Evolutionary conservation across 2,797 vertebrate species (phyloP).

Genomic region (Brotula barbata): DNA sequence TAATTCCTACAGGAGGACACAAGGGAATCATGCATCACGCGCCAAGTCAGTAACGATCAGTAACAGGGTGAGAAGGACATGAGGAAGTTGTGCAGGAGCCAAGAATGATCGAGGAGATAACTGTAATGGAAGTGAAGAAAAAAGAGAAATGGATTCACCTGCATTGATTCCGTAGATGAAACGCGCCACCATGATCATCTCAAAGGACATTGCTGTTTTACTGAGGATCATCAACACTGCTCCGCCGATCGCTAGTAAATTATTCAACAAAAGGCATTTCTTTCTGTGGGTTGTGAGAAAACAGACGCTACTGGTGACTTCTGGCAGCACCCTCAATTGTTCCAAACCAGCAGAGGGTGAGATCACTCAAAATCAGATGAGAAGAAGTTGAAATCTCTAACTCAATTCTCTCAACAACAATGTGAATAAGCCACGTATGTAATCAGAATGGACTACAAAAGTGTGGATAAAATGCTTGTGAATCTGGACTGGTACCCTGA

Average conservation of each 20-base stretch:
- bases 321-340: too few species aligned
- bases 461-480: too few species aligned
- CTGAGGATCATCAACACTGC: constrained; percentile 76
- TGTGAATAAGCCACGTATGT: too few species aligned
- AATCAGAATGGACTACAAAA: too few species aligned
- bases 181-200: constrained; percentile 80
- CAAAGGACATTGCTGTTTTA: constrained; percentile 72
- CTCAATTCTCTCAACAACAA: too few species aligned
- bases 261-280: constrained; percentile 72
- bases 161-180: constrained; percentile 73
- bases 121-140: background rate
- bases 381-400: too few species aligned
- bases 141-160: constrained; percentile 53
- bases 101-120: constrained; percentile 20
- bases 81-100: background rate
- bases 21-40: constrained; percentile 22
- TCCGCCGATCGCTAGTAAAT: constrained; percentile 64
- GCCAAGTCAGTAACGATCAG: constrained; percentile 23
- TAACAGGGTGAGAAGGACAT: constrained; percentile 1
- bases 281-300: constrained; percentile 65
- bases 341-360: too few species aligned
- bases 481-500: too few species aligned
- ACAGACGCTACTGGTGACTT: background rate
- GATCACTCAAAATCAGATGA: too few species aligned
- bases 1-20: constrained; percentile 61